Evolutionary conservation across 2,113 vertebrate genomes (phyloP).

Genomic region (Tachuris rubrigastra): DNA sequence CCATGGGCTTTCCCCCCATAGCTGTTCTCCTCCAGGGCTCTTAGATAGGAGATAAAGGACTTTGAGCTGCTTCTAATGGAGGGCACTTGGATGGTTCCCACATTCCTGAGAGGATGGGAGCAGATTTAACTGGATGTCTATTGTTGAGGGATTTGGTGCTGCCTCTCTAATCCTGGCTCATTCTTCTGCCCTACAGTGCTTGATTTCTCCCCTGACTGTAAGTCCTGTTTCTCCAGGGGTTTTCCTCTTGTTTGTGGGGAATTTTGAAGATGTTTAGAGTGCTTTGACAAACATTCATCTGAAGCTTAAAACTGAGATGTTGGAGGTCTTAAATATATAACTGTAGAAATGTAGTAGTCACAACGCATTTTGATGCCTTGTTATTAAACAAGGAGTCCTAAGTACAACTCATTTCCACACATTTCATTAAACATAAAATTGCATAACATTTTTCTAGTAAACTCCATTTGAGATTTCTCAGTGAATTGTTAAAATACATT

Average conservation of each 20-base stretch:
- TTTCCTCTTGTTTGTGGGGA: not conserved
- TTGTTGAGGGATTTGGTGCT: not conserved
- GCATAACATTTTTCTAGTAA: not conserved
- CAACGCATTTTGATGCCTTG: not conserved
- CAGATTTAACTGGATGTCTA: conserved; percentile 1
- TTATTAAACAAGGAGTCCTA: not conserved
- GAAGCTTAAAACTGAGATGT: not conserved
- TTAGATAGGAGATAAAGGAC: conserved; percentile 19
- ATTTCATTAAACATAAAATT: not conserved
- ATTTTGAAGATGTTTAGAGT: not conserved
- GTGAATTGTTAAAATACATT: not conserved
- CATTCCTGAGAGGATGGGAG: conserved; percentile 25
- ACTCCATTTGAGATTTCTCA: not conserved
- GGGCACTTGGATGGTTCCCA: not conserved
- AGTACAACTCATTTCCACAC: not conserved
- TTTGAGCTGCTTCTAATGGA: not conserved
- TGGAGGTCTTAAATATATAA: too few species aligned
- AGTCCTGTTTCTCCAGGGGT: not conserved
- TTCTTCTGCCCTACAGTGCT: not conserved
- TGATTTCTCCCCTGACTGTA: conserved; percentile 2
- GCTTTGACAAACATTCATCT: not conserved
- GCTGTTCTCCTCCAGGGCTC: not conserved
- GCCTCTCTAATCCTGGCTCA: not conserved
- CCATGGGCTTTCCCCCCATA: conserved; percentile 41
- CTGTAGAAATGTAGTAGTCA: not conserved